Evolutionary conservation across 2,113 vertebrate species (phyloP), one percentile per base, ranked within the genome.

Genomic region (Gnathonemus echidnorhynchus): DNA sequence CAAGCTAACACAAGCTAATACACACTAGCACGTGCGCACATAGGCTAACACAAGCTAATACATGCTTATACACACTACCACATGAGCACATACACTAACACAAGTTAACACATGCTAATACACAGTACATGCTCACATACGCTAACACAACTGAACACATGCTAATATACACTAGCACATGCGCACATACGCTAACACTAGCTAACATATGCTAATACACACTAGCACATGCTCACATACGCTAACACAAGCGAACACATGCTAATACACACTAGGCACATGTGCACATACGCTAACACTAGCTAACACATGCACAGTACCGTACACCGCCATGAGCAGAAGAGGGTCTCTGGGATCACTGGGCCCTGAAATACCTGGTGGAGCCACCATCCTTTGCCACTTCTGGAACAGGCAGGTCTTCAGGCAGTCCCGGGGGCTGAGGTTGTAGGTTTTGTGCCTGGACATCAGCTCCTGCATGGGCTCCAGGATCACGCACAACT

Each of bases 381-480:
- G 98, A 0, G 98, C 98, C 91, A 99, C 98, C 98, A 99, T 99
- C 93, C 98, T 96, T 95, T 99, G 98, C 98, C 98, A 99, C 94
- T 99, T 99, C 93, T 99, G 98, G 95, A 99, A 99, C 89, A 99
- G 96, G 93, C 98, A 99, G 92, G 98, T 99, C 96, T 99, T 99
- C 93, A 99, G 97, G 94, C 98, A 99, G 95, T 99, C 98, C 90
- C 98, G 96, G 13, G 98, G 98, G 94, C 98, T 99, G 96, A 99
- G 97, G 96, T 97, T 99, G 96, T 99, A 99, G 31, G 98, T 99
- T 97, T 99, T 99, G 94, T 99, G 98, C 95, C 98, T 97, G 52
- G 98, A 99, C 98, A 99, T 99, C 95, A 99, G 95, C 94, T 99
- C 98, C 94, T 99, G 98, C 98, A 99, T 99, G 94, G 98, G 98